Conservation (phyloP, 2,797 vertebrate genomes). For the Dipus sagitta region DNA sequence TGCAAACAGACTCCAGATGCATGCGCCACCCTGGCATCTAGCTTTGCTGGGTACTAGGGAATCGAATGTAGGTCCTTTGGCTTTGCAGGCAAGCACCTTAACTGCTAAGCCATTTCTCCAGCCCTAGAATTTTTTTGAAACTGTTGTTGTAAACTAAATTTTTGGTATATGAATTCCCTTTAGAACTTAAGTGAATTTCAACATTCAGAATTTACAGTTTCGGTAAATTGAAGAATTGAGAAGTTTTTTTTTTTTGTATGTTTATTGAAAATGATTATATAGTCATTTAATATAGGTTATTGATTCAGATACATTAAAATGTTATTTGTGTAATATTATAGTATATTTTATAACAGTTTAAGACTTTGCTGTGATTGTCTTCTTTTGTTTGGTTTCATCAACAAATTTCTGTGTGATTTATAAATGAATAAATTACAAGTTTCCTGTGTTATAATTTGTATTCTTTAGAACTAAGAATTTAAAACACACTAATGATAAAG, state of each 20-base stretch:
- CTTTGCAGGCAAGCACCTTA: no score
- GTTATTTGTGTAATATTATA: slow-evolving; percentile 75
- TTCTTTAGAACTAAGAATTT: slow-evolving; percentile 14
- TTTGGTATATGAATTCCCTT: background rate
- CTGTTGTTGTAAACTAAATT: background rate
- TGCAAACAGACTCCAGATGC: no score
- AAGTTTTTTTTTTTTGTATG: slow-evolving; percentile 1
- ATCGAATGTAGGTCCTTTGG: no score
- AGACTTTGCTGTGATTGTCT: background rate
- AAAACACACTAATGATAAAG: slow-evolving; percentile 38
- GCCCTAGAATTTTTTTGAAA: background rate
- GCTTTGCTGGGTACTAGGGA: no score
- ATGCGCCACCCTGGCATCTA: no score
- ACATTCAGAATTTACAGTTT: slow-evolving; percentile 18
- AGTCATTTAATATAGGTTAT: background rate
- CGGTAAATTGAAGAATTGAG: background rate
- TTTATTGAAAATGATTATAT: slow-evolving; percentile 18
- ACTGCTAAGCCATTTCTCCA: no score
- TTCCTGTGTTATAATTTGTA: slow-evolving; percentile 24
- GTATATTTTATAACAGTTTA: slow-evolving; percentile 73
- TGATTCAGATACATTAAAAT: slow-evolving; percentile 68
- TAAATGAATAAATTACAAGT: background rate
- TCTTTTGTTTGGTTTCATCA: background rate
- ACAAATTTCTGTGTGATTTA: background rate
- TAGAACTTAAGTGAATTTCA: slow-evolving; percentile 23